Base-by-base conservation (phyloP, 2,888 invertebrate genomes). In the Ichneumoninae sp. region DNA sequence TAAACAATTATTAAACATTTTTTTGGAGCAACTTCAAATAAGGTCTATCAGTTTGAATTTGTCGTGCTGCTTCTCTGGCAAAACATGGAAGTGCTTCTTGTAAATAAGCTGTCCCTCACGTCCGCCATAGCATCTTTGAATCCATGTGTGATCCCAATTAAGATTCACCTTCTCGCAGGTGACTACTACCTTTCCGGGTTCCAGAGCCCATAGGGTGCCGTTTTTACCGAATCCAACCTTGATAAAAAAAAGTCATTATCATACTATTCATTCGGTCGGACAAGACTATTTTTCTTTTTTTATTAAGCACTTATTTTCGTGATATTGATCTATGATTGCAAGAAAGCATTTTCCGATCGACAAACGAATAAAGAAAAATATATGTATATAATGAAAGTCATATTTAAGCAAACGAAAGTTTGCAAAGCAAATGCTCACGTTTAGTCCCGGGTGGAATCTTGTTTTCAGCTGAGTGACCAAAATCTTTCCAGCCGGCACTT, bases 31-130 rank as follows among this genome's bases (percentile, higher is more conserved):
- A 1, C 86, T 90, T 93, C 95, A 97, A 82, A 97, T 93, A 93
- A 96, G 95, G 92, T 97, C 96, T 57, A 97, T 94, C 71, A 98
- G 94, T 91, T 96, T 97, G 92, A 98, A 98, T 88, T 96, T 95
- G 78, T 96, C 95, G 91, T 97, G 97, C 87, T 98, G 96, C 36
- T 96, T 95, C 83, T 96, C 94, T 0, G 98, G 96, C 88, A 98
- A 95, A 52, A 98, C 95, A 94, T 98, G 97, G 88, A 96, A 97
- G 92, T 98, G 97, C 91, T 98, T 98, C 92, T 98, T 98, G 90
- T 96, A 96, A 86, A 98, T 96, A 1, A 94, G 95, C 88, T 96
- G 95, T 1, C 95, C 94, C 89, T 96, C 94, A 80, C 97, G 94
- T 0, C 96, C 96, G 0, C 94, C 94, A 92, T 97, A 96, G 90